These are phyloP conservation scores for Cenopis cana DNA, from an alignment of 2,888 invertebrate species.

Conservation along the genomic window DNA sequence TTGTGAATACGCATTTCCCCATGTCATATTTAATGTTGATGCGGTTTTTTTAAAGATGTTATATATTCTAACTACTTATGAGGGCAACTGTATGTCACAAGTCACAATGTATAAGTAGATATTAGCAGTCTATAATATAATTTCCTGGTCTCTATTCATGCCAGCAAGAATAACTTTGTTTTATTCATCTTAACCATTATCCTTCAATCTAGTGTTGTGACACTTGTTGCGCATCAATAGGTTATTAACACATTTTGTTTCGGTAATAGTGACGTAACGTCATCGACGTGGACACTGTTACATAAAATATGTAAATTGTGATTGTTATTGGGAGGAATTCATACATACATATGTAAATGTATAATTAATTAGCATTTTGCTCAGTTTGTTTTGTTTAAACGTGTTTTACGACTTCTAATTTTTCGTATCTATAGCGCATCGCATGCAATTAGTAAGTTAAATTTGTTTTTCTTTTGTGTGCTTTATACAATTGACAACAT, in stretches of 20 bases:
- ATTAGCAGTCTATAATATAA: no score
- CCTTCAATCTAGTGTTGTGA: conserved; percentile 40
- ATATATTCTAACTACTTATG: no score
- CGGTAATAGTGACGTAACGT: conserved; percentile 35
- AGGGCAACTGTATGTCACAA: no score
- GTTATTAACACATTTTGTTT: conserved; percentile 42
- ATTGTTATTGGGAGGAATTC: background rate
- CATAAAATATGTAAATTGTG: conserved; percentile 26
- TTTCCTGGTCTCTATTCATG: no score
- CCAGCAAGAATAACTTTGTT: background rate
- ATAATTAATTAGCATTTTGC: background rate
- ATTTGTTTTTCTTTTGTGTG: no score
- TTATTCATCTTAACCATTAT: conserved; percentile 28
- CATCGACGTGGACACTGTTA: conserved; percentile 25
- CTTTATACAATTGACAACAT: no score
- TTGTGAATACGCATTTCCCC: no score
- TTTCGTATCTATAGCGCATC: no score
- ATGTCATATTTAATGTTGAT: no score
- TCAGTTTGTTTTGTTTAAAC: background rate
- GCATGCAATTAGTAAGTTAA: no score
- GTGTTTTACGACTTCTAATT: background rate
- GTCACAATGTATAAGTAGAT: no score
- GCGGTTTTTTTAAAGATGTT: no score
- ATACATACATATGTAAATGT: background rate
- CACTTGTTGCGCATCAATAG: conserved; percentile 32